Evolutionary conservation across 2,113 vertebrate species (phyloP).

Genomic region (Opisthocomus hoazin): DNA sequence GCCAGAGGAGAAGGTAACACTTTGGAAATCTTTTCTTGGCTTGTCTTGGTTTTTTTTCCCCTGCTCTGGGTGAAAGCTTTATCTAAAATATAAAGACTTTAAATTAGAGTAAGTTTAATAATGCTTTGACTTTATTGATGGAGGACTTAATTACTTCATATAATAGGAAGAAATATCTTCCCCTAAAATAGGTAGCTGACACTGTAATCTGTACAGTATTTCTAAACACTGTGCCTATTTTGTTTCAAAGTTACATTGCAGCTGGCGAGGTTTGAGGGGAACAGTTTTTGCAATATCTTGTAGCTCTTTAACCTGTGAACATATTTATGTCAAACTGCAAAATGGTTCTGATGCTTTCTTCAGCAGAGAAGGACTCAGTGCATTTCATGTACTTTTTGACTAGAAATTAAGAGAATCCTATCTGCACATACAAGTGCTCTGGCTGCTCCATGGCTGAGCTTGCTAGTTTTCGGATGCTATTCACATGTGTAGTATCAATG

Average conservation of each 20-base stretch:
- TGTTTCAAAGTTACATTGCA: not conserved
- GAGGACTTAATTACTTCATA: not conserved
- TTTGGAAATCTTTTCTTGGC: conserved; percentile 62
- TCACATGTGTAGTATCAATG: conserved; percentile 49
- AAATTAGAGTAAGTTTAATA: conserved; percentile 17
- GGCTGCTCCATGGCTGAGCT: conserved; percentile 12
- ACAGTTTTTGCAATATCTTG: not conserved
- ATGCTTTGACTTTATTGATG: conserved; percentile 35
- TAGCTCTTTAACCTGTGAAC: not conserved
- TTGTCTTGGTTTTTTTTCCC: not conserved
- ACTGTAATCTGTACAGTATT: not conserved
- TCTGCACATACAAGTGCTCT: not conserved
- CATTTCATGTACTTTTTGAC: not conserved
- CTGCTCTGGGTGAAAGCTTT: conserved; percentile 23
- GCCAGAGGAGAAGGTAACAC: conserved; percentile 97
- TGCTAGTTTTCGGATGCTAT: conserved; percentile 21
- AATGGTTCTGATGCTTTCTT: not conserved
- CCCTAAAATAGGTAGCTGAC: not conserved
- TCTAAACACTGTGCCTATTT: fast-evolving
- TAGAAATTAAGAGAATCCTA: not conserved
- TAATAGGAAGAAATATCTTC: not conserved
- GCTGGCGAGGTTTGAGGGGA: not conserved
- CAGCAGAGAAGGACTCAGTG: not conserved
- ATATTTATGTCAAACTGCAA: not conserved
- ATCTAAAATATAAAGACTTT: not conserved